A percentile compares a stretch with the other conserved stretches of the same genome.
Evolutionary conservation across 1,140 invertebrate genomes (phyloP).

Genomic region (Zaprionus camerounensis): DNA sequence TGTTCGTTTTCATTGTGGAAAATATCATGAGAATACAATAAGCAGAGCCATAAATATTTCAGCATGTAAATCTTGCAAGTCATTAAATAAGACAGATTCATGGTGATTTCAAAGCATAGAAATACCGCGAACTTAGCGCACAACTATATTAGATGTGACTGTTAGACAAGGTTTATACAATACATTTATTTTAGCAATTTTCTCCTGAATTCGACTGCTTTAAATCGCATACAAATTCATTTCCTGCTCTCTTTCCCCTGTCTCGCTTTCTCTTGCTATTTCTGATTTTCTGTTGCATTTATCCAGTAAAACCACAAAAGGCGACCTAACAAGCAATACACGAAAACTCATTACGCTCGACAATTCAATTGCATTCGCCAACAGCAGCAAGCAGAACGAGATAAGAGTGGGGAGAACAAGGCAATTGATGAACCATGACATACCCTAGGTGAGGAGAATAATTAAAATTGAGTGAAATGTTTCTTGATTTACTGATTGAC

Average conservation of each 20-base stretch:
- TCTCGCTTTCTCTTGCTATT: neutral
- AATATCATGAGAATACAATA: constrained; percentile 12
- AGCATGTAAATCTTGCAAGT: constrained; percentile 23
- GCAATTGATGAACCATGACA: neutral
- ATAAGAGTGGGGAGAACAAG: neutral
- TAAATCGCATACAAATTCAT: neutral
- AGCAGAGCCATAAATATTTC: constrained; percentile 24
- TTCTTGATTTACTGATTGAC: neutral
- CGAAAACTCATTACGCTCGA: constrained; percentile 63
- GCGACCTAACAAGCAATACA: constrained; percentile 46
- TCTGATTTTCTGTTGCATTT: constrained; percentile 1
- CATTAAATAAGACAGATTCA: constrained; percentile 27
- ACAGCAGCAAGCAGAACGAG: neutral
- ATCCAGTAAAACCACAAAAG: constrained; percentile 19
- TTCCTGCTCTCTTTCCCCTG: neutral
- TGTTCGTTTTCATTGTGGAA: neutral
- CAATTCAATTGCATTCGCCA: constrained; percentile 57
- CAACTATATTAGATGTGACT: neutral
- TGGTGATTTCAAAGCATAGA: constrained; percentile 12
- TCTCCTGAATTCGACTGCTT: neutral
- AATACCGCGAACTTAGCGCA: constrained; percentile 1
- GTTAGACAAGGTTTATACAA: neutral
- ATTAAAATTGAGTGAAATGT: too few species aligned
- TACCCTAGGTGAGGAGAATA: too few species aligned
- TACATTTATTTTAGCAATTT: neutral